Percentiles rank a stretch among this genome's conserved stretches.
Conservation (phyloP, 1,140 invertebrate genomes). For the Drosophila guanche region DNA sequence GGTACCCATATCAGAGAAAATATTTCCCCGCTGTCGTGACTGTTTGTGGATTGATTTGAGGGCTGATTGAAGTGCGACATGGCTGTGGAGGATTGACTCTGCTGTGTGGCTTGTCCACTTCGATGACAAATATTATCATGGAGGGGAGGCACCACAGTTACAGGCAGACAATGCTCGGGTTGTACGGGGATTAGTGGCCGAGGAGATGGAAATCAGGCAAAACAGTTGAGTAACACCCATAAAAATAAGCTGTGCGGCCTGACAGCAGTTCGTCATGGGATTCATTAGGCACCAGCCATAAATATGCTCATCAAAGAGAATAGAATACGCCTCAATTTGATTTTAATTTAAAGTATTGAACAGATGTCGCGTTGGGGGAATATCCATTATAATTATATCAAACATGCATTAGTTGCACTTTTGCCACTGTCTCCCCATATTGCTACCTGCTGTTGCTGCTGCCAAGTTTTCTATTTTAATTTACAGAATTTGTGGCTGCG, state of each 20-base stretch:
- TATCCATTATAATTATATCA: constrained; percentile 69
- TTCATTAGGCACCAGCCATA: constrained; percentile 19
- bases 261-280: constrained; percentile 2
- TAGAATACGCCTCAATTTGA: constrained; percentile 47
- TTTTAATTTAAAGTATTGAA: constrained; percentile 58
- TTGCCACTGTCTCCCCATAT: not conserved
- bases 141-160: constrained; percentile 1
- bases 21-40: constrained; percentile 38
- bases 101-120: constrained; percentile 29
- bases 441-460: not conserved
- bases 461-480: constrained; percentile 64
- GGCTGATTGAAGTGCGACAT: constrained; percentile 45
- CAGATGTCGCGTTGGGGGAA: constrained; percentile 11
- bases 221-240: constrained; percentile 22
- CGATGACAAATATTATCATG: constrained; percentile 60
- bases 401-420: constrained; percentile 44
- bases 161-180: constrained; percentile 8
- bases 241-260: constrained; percentile 10
- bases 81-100: constrained; percentile 29
- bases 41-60: constrained; percentile 55
- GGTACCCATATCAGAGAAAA: constrained; percentile 23
- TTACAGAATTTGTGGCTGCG: constrained; percentile 47
- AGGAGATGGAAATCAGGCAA: not conserved
- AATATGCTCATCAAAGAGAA: constrained; percentile 43
- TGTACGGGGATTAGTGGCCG: constrained; percentile 5